phyloP scores from a whole-genome alignment of 2,113 vertebrate species.

The Antechinus stuartii region DNA sequence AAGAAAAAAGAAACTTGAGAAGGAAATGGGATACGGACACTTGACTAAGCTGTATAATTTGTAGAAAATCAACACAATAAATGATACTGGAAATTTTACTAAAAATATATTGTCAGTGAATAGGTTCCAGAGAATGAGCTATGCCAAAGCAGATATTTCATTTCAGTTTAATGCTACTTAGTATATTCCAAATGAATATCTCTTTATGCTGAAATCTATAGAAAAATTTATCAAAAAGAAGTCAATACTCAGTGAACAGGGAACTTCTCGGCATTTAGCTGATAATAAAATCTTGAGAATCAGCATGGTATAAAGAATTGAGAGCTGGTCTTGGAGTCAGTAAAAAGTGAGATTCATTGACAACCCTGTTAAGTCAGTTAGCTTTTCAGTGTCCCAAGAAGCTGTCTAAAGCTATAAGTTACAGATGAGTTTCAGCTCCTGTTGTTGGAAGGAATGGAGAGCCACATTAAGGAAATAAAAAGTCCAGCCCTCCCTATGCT shows the following conservation, averaged over 20 bases:
- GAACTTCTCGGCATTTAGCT: neutral
- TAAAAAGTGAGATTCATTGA: neutral
- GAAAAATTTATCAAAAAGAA: neutral
- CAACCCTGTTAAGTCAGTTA: neutral
- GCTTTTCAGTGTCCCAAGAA: neutral
- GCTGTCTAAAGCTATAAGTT: neutral
- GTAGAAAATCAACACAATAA: neutral
- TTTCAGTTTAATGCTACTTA: neutral
- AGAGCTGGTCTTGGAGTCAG: neutral
- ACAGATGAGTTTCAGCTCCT: neutral
- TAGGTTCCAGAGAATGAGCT: neutral
- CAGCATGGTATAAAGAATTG: neutral
- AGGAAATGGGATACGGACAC: neutral
- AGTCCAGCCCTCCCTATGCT: neutral
- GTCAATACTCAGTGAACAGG: neutral
- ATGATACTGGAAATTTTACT: slow-evolving; percentile 30
- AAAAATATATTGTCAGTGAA: slow-evolving; percentile 23
- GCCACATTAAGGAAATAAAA: neutral
- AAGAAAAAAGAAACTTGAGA: neutral
- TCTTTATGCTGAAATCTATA: slow-evolving; percentile 15
- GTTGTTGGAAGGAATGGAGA: neutral
- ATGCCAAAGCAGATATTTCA: slow-evolving; percentile 13
- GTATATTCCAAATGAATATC: slow-evolving; percentile 8
- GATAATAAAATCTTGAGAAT: neutral
- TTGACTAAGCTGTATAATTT: slow-evolving; percentile 8